phyloP scores from a whole-genome alignment of 2,888 invertebrate genomes.

The Chaetoderma sp. region DNA sequence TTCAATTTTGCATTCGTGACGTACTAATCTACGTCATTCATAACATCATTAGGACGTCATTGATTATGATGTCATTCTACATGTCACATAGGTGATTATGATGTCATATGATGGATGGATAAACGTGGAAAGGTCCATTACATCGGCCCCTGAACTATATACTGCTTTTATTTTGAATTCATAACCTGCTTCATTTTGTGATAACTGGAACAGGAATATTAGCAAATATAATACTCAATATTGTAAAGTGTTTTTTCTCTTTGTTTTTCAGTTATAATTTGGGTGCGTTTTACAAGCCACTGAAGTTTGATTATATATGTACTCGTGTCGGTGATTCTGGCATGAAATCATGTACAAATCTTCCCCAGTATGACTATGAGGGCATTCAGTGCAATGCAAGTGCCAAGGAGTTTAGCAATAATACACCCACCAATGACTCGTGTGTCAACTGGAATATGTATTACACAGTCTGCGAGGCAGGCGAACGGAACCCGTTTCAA shows the following conservation, averaged over 20 bases:
- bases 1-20: too few relatives aligned
- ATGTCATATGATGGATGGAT: too few relatives aligned
- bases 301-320: conserved; percentile 88
- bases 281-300: conserved; percentile 50
- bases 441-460: conserved; percentile 99
- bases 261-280: conserved; percentile 50
- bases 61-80: too few relatives aligned
- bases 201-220: too few relatives aligned
- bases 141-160: too few relatives aligned
- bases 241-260: background rate
- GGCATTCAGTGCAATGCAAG: conserved; percentile 78
- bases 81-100: too few relatives aligned
- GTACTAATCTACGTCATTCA: too few relatives aligned
- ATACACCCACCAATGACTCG: conserved; percentile 71
- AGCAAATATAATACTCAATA: too few relatives aligned
- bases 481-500: conserved; percentile 96
- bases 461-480: conserved; percentile 93
- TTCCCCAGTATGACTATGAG: conserved; percentile 75
- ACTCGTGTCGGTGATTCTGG: conserved; percentile 92
- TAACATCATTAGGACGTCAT: too few relatives aligned
- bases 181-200: too few relatives aligned
- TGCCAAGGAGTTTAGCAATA: conserved; percentile 75
- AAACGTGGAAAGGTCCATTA: too few relatives aligned
- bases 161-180: too few relatives aligned
- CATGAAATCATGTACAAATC: conserved; percentile 81